Evolutionary conservation across 2,888 invertebrate species (phyloP), one percentile per base, ranked within the genome.

Genomic region (Sinohyriopsis cumingii): DNA sequence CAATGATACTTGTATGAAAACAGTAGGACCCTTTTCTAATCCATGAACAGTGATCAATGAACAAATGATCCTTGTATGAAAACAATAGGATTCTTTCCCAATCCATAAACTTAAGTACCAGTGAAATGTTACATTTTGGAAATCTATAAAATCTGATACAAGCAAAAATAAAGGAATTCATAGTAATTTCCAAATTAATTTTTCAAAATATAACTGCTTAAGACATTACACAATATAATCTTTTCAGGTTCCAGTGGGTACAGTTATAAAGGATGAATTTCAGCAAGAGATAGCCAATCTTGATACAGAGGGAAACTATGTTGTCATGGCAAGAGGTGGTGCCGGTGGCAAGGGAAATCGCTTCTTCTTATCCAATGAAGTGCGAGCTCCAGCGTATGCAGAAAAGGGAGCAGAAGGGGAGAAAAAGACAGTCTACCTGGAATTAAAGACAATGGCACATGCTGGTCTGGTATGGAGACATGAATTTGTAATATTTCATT

Each of bases 321-420:
- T 96, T 90, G 92, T 99, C 22, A 98, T 95, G 15, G 97, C 99
- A 19, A 91, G 97, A 75, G 99, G 99, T 0, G 99, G 99, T 5
- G 94, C 95, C 0, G 99, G 99, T 0, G 99, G 99, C 0, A 94
- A 95, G 87, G 99, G 99, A 0, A 99, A 99, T 91, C 93, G 93
- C 75, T 98, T 95, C 91, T 99, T 98, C 90, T 92, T 94, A 25
- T 93, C 95, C 0, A 94, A 95, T 82, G 93, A 62, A 92, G 94
- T 87, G 93, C 95, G 92, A 91, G 91, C 95, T 0, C 99, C 99
- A 0, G 91, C 93, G 78, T 92, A 97, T 72, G 95, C 95, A 7
- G 98, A 99, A 90, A 91, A 93, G 77, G 99, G 98, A 0, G 98
- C 95, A 0, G 62, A 81, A 0, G 99, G 99, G 0, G 98, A 99